Base-by-base conservation (phyloP, 2,113 vertebrate genomes). In the Podilymbus podiceps region DNA sequence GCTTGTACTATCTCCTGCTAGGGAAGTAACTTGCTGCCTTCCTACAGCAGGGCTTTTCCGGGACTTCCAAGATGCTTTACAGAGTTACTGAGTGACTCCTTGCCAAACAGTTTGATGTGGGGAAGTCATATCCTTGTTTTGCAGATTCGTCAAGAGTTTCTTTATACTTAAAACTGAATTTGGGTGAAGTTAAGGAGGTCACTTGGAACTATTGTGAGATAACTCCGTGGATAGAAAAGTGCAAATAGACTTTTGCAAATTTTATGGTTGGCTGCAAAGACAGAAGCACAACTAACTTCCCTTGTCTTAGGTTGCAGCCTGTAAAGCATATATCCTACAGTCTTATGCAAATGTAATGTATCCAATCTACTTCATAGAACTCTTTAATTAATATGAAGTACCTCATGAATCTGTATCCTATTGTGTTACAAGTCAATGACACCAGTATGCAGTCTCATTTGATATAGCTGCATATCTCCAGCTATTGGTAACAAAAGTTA, bases 371-470 rank as follows among this genome's bases (percentile, higher is more conserved):
- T 25, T 63, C 9, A 11, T 49, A 49, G 42, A 7, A 11, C 17
- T 58, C 31, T 2, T 89, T 59, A 46, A 35, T 73, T 52, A 35
- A 46, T 21, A 5, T 3, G 30, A 53, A 84, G 50, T 44, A 49
- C 2, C 3, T 30, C 0, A 2, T 14, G 20, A 50, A 16, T 56
- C 13, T 82, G 15, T 14, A 24, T n/a, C 27, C 35, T 35, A 0
- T 31, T 25, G 40, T 38, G 33, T 47, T 40, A 22, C 16, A 18
- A 11, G 25, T 10, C 30, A 28, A 3, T 3, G 4, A 24, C 22
- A 30, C 6, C n/a, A 31, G 22, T 15, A 2, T 35, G 49, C 8
- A 16, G 47, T 44, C 56, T 67, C 22, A 11, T 55, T 33, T 35
- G 42, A 9, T 28, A 9, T 3, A 27, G n/a, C n/a, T 6, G 10